Evolutionary conservation across 2,113 vertebrate species (phyloP).

Genomic region (Suncus etruscus): DNA sequence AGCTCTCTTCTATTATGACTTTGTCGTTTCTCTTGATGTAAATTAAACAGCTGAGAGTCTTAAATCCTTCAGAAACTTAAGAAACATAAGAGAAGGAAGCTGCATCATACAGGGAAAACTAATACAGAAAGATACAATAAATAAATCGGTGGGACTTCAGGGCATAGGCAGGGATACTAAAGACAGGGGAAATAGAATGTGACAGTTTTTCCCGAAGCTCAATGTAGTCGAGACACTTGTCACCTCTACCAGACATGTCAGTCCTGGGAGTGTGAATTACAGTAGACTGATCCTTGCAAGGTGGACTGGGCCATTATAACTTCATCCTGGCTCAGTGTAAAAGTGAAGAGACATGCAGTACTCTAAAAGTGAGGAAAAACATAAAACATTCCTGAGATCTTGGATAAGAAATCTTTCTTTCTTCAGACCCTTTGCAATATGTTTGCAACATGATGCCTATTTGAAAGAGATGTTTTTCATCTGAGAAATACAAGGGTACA

Average conservation of each 20-base stretch:
- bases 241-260: rapidly evolving
- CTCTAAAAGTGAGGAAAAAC: conserved; percentile 27
- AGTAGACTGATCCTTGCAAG: background rate
- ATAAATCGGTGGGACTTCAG: background rate
- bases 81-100: background rate
- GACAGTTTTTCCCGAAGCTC: too few species aligned
- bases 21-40: conserved; percentile 45
- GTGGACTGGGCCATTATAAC: too few species aligned
- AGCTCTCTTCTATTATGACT: conserved; percentile 12
- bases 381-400: background rate
- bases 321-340: background rate
- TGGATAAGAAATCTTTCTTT: conserved; percentile 23
- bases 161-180: background rate
- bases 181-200: background rate
- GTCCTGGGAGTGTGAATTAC: background rate
- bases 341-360: background rate
- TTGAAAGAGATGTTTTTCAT: conserved; percentile 66
- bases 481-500: conserved; percentile 53
- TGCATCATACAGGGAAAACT: background rate
- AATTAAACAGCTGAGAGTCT: conserved; percentile 20
- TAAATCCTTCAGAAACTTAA: conserved; percentile 53
- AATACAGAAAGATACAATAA: background rate
- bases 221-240: background rate
- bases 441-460: conserved; percentile 2
- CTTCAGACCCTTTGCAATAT: background rate